phyloP scores from a whole-genome alignment of 2,113 vertebrate genomes.

The Crotalus horridus region DNA sequence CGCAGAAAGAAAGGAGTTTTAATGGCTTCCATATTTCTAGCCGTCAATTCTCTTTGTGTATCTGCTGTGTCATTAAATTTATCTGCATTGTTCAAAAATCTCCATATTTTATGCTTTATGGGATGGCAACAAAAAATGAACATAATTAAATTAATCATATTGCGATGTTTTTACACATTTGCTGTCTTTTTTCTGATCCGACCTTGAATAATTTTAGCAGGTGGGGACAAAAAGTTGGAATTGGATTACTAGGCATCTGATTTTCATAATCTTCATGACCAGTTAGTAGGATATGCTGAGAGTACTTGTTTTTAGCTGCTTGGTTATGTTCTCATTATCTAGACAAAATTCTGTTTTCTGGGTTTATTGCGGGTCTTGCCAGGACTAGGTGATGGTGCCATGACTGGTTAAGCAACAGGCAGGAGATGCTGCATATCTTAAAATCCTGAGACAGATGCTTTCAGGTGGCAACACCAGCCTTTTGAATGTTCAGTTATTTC shows the following conservation, averaged over 20 bases:
- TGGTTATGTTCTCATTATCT: neutral
- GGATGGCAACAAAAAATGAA: slow-evolving; percentile 28
- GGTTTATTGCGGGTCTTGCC: neutral
- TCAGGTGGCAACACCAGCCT: neutral
- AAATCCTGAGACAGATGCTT: neutral
- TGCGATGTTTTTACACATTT: slow-evolving; percentile 14
- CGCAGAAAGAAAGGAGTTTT: slow-evolving; percentile 17
- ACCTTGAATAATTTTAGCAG: slow-evolving; percentile 58
- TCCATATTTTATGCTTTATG: slow-evolving; percentile 35
- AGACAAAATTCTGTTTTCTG: neutral
- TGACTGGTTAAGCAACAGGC: slow-evolving; percentile 38
- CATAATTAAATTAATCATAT: slow-evolving; percentile 16
- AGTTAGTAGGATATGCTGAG: neutral
- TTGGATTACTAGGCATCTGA: neutral
- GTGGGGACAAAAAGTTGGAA: neutral
- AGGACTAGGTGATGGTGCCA: neutral
- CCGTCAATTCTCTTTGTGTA: neutral
- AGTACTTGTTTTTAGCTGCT: neutral
- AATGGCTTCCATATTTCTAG: neutral
- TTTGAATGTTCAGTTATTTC: neutral
- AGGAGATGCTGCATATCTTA: slow-evolving; percentile 8
- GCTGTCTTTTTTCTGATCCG: slow-evolving; percentile 36
- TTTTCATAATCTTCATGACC: neutral
- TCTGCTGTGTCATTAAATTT: neutral
- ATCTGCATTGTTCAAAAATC: neutral